Conservation (phyloP, 2,113 vertebrate genomes). For the Phyllopteryx taeniolatus region DNA sequence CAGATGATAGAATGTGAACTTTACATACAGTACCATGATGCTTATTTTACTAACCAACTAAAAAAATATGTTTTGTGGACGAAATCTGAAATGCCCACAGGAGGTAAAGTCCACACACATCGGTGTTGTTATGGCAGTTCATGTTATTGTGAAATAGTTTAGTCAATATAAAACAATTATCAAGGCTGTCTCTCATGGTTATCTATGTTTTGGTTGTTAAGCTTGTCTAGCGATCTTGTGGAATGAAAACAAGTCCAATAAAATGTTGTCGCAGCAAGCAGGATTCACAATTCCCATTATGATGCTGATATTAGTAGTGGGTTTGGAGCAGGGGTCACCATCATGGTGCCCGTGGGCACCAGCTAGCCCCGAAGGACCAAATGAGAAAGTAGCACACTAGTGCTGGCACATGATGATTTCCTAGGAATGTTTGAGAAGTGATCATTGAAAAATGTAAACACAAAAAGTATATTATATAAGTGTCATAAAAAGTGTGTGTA, state of each 20-base stretch:
- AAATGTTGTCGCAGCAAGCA: background rate
- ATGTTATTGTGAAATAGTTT: background rate
- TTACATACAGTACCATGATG: background rate
- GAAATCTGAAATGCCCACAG: background rate
- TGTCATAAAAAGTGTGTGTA: no score
- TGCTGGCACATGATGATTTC: background rate
- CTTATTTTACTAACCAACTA: background rate
- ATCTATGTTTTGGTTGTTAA: constrained; percentile 30
- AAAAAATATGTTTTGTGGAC: background rate
- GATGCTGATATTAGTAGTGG: background rate
- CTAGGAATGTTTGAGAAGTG: background rate
- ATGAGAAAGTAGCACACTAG: background rate
- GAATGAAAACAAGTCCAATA: constrained; percentile 44
- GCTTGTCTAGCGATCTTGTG: background rate
- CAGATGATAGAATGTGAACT: background rate
- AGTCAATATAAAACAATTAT: background rate
- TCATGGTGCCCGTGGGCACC: background rate
- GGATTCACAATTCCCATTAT: constrained; percentile 7
- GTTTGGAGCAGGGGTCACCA: background rate
- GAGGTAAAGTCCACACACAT: constrained; percentile 19
- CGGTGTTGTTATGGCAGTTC: constrained; percentile 29
- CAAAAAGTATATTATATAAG: no score
- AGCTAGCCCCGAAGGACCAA: background rate
- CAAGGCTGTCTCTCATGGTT: constrained; percentile 10
- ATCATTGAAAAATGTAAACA: background rate